Percentiles rank a stretch among this genome's conserved stretches.
Conservation (phyloP, 2,888 invertebrate species). For the Coelopa pilipes region DNA sequence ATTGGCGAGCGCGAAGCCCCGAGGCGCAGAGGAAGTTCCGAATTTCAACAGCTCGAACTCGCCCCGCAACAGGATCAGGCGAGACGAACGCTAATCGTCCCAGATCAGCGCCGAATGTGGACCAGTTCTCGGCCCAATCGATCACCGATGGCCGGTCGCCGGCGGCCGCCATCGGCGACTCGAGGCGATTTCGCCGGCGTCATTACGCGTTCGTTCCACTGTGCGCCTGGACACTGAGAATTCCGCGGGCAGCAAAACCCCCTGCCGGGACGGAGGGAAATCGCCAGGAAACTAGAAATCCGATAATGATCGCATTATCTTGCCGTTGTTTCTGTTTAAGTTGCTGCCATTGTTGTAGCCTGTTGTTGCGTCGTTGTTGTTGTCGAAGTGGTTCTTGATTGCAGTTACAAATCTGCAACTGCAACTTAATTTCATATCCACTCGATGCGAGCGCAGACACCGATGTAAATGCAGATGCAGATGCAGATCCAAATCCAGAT, state of each 20-base stretch:
- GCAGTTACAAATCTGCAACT: constrained; percentile 55
- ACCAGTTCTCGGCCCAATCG: no score
- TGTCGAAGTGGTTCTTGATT: constrained; percentile 37
- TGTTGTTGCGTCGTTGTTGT: constrained; percentile 44
- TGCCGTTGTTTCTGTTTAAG: constrained; percentile 11
- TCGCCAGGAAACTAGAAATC: constrained; percentile 32
- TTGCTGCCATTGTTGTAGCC: constrained; percentile 41
- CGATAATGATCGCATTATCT: constrained; percentile 25
- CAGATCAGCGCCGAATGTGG: no score
- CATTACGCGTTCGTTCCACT: constrained; percentile 1
- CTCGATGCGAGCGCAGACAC: constrained; percentile 32
- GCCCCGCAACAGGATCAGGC: no score
- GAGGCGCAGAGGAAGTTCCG: no score
- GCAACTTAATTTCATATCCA: constrained; percentile 39
- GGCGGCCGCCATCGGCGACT: no score
- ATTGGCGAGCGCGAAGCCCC: no score
- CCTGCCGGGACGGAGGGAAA: not conserved
- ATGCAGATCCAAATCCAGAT: no score
- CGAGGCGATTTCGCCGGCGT: not conserved
- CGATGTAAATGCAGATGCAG: no score
- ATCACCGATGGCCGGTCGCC: no score
- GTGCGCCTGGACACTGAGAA: not conserved
- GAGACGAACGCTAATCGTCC: no score
- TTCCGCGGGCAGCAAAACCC: not conserved
- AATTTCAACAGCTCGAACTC: no score